These are phyloP conservation scores for Halotydeus destructor DNA, from an alignment of 1,140 invertebrate species.

Conservation along the genomic window DNA sequence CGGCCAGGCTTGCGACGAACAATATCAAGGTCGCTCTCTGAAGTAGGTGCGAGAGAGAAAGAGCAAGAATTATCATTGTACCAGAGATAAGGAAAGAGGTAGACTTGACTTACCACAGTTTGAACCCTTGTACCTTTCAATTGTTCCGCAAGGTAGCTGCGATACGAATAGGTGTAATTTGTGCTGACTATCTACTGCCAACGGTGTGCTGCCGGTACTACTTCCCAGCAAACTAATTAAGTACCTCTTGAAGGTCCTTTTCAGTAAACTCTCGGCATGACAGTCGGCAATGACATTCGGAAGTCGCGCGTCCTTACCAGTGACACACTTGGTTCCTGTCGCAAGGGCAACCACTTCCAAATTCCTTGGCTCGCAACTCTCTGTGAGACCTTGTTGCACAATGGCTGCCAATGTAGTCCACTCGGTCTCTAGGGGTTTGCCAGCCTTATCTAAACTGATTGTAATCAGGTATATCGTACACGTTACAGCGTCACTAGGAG, in stretches of 20 bases:
- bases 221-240: background rate
- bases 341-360: background rate
- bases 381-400: background rate
- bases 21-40: background rate
- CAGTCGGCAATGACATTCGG: slow-evolving; percentile 1
- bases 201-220: too few relatives aligned
- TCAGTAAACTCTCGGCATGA: slow-evolving; percentile 2
- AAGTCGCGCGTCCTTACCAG: background rate
- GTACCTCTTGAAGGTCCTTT: background rate
- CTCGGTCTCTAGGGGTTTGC: background rate
- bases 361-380: too few relatives aligned
- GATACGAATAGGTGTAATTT: slow-evolving; percentile 1
- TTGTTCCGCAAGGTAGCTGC: slow-evolving; percentile 2
- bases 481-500: too few relatives aligned
- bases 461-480: too few relatives aligned
- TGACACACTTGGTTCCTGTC: slow-evolving; percentile 5
- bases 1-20: background rate
- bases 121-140: slow-evolving; percentile 4
- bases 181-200: background rate
- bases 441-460: slow-evolving; percentile 1
- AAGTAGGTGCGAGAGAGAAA: background rate
- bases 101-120: background rate
- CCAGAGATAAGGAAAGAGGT: background rate
- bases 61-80: background rate
- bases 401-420: slow-evolving; percentile 4